Conservation (phyloP, 64 coral and sea anemone genomes). For the Porites lutea region DNA sequence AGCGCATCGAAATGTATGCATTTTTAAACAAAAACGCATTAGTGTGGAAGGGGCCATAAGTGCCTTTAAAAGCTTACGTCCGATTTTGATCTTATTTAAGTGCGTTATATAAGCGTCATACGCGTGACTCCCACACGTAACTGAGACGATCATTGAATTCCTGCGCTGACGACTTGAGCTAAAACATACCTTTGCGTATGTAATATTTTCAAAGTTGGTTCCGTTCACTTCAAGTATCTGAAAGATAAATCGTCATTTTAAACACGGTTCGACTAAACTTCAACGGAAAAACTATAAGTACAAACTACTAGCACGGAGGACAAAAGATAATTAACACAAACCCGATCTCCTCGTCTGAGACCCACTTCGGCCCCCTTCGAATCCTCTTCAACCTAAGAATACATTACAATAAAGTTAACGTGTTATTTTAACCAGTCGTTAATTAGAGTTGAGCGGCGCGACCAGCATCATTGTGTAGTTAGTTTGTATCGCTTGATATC, state of each 20-base stretch:
- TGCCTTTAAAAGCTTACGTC: too few species aligned
- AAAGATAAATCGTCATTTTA: neutral
- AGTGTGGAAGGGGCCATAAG: too few species aligned
- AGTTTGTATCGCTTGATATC: too few species aligned
- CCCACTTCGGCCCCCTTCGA: constrained; percentile 27
- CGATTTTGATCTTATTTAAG: too few species aligned
- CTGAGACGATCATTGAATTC: too few species aligned
- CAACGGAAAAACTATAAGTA: neutral
- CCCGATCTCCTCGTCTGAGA: constrained; percentile 60
- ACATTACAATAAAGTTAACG: neutral
- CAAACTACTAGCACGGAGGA: neutral
- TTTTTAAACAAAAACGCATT: too few species aligned
- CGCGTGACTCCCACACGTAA: too few species aligned
- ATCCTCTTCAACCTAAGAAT: constrained; percentile 47
- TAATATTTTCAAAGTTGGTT: constrained; percentile 71
- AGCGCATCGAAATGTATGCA: too few species aligned
- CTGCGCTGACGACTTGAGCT: too few species aligned
- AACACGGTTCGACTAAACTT: neutral
- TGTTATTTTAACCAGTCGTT: neutral
- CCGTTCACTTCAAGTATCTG: constrained; percentile 76
- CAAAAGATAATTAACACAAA: neutral
- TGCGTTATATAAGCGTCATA: too few species aligned
- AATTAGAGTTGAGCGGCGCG: too few species aligned
- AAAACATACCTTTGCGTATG: constrained; percentile 48
- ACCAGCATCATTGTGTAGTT: too few species aligned